A percentile compares a stretch with the other conserved stretches of the same genome.
These are phyloP conservation scores for Platalea minor DNA, from an alignment of 2,797 vertebrate species.

Conservation along the genomic window DNA sequence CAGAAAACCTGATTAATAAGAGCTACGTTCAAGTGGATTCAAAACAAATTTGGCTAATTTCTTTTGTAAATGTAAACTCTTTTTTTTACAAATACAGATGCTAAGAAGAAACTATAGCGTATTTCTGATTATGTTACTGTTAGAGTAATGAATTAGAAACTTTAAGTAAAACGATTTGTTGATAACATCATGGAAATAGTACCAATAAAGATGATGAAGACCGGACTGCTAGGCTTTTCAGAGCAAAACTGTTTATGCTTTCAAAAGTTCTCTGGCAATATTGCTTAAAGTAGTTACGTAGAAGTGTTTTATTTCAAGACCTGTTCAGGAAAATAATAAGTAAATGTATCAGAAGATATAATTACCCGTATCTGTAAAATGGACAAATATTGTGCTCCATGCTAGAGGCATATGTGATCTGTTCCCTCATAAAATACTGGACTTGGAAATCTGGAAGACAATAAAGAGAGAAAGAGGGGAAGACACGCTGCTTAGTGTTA, in stretches of 20 bases:
- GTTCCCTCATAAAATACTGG: background rate
- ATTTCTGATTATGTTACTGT: background rate
- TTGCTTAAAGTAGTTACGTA: background rate
- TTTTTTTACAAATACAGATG: background rate
- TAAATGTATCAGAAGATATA: background rate
- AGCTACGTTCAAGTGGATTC: background rate
- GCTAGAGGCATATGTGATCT: background rate
- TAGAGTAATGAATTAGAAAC: background rate
- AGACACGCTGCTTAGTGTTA: background rate
- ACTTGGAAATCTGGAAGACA: background rate
- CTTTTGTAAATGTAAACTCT: background rate
- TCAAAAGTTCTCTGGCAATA: background rate
- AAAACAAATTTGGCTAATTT: constrained; percentile 30
- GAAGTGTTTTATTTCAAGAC: background rate
- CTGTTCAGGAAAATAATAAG: background rate
- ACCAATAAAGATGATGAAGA: background rate
- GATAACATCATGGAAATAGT: background rate
- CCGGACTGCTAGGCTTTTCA: background rate
- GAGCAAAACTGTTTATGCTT: background rate
- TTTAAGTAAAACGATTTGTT: background rate
- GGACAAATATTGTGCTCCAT: background rate
- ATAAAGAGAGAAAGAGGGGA: background rate
- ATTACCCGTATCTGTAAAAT: background rate
- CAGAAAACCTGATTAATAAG: constrained; percentile 40
- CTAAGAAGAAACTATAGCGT: background rate